These are phyloP conservation scores for roundworm (Caenorhabditis elegans) DNA, from an alignment of 1,140 invertebrate genomes.

Conservation along the genomic window WBcel235 BX284602.5:11319001-11319500, in stretches of 20 bases:
- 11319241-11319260: slow-evolving; percentile 18
- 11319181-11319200: no score
- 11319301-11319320: slow-evolving; percentile 22
- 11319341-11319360: no score
- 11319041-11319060: no score
- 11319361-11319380: not conserved
- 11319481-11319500: slow-evolving; percentile 12
- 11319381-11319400: not conserved
- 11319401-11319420: not conserved
- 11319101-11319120: no score
- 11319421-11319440: not conserved
- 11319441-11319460: slow-evolving; percentile 12
- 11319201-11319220: no score
- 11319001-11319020: no score
- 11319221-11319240: not conserved
- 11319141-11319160: no score
- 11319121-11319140: no score
- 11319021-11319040: no score
- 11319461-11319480: slow-evolving; percentile 12
- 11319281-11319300: slow-evolving; percentile 26
- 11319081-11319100: no score
- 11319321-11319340: not conserved
- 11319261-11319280: slow-evolving; percentile 20
- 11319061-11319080: no score
- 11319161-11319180: no score